Evolutionary conservation across 2,113 vertebrate genomes (phyloP).

Genomic region (Galbula dea): DNA sequence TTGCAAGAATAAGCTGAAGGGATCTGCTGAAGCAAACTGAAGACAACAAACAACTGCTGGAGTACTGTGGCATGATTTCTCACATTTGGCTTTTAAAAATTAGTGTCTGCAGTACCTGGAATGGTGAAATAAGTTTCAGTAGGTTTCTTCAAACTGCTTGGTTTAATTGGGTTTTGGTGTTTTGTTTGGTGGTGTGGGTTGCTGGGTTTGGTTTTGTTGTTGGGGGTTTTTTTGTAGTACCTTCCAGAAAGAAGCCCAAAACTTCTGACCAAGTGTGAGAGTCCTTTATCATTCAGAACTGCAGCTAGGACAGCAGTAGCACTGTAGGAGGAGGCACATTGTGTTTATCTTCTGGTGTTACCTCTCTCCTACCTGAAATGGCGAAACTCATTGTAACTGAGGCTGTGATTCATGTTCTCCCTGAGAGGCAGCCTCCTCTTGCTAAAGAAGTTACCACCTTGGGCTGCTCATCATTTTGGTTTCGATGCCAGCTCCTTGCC

Average conservation of each 20-base stretch:
- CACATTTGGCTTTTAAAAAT: background rate
- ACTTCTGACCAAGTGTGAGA: background rate
- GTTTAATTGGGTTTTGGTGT: background rate
- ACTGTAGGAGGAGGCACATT: background rate
- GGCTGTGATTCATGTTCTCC: constrained; percentile 5
- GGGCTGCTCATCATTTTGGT: background rate
- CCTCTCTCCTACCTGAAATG: background rate
- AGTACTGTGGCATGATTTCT: background rate
- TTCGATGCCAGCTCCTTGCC: background rate
- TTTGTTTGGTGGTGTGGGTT: background rate
- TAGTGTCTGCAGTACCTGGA: background rate
- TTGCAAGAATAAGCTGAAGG: background rate
- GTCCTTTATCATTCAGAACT: background rate
- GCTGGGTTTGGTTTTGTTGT: background rate
- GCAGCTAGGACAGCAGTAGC: rapidly evolving
- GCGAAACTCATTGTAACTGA: background rate
- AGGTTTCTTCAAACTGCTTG: background rate
- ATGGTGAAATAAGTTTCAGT: background rate
- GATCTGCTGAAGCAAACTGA: background rate
- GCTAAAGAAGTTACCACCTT: constrained; percentile 16
- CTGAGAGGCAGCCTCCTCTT: background rate
- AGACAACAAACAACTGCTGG: background rate
- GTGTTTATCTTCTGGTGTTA: background rate
- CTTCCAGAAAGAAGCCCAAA: background rate
- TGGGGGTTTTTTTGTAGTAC: background rate